Percentiles rank a stretch among this genome's conserved stretches.
Evolutionary conservation across 2,888 invertebrate genomes (phyloP).

Genomic region (Drosophila buzzatii): DNA sequence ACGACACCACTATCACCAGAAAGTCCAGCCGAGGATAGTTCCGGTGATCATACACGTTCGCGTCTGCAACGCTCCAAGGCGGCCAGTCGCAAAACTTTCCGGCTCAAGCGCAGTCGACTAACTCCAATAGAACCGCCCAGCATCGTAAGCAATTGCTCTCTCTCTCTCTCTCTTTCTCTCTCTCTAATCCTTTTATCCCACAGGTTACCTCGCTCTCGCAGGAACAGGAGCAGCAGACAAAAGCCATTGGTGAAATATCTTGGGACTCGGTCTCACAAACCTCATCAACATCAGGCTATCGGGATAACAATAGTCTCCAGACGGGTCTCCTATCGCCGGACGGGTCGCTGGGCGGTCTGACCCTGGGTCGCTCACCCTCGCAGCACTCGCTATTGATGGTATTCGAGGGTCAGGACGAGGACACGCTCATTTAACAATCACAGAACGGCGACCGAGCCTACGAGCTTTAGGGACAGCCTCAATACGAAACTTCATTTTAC

Average conservation of each 20-base stretch:
- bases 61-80: constrained; percentile 96
- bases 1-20: constrained; percentile 91
- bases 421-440: constrained; percentile 91
- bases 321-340: constrained; percentile 85
- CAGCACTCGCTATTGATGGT: constrained; percentile 92
- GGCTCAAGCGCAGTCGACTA: constrained; percentile 90
- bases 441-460: constrained; percentile 79
- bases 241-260: constrained; percentile 88
- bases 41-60: constrained; percentile 87
- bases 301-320: constrained; percentile 88
- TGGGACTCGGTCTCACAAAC: constrained; percentile 94
- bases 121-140: constrained; percentile 89
- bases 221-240: constrained; percentile 69
- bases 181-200: neutral
- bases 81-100: constrained; percentile 97
- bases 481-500: constrained; percentile 16
- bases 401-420: constrained; percentile 93
- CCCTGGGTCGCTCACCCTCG: constrained; percentile 89
- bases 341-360: constrained; percentile 88
- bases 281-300: constrained; percentile 94
- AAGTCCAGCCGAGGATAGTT: constrained; percentile 89
- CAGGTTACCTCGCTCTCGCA: constrained; percentile 74
- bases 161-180: neutral
- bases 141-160: constrained; percentile 59
- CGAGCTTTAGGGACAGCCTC: constrained; percentile 63